These are phyloP conservation scores for Ashinkailepas kermadecensis DNA, from an alignment of 2,888 invertebrate species.

Conservation along the genomic window DNA sequence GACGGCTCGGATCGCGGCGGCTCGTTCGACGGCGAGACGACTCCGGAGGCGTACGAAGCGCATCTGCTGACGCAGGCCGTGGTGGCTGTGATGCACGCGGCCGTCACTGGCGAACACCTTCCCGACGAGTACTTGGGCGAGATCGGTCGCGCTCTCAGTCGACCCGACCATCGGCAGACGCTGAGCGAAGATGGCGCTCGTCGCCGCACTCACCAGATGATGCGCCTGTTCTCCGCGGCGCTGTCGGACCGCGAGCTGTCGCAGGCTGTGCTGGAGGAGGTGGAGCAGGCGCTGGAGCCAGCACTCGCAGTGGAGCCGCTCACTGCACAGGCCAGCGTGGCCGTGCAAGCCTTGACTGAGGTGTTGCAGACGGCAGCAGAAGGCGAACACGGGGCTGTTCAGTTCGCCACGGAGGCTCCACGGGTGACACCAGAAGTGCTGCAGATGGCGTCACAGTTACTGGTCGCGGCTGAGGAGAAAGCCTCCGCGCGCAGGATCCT, in stretches of 20 bases:
- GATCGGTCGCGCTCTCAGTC: conserved; percentile 1
- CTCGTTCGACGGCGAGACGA: background rate
- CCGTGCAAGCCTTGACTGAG: background rate
- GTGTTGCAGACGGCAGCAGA: background rate
- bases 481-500: background rate
- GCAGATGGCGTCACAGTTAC: background rate
- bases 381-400: no score
- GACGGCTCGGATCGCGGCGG: background rate
- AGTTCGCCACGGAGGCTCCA: no score
- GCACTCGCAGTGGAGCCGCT: background rate
- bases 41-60: background rate
- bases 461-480: background rate
- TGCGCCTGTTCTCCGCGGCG: background rate
- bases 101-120: background rate
- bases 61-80: background rate
- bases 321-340: background rate
- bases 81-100: conserved; percentile 21
- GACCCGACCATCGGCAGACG: background rate
- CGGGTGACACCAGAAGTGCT: background rate
- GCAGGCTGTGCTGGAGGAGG: conserved; percentile 6
- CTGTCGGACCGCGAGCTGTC: background rate
- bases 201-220: background rate
- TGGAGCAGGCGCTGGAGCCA: background rate
- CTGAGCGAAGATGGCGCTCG: background rate
- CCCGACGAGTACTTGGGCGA: conserved; percentile 10